Conservation (phyloP, 2,797 vertebrate genomes). For the Somateria mollissima region DNA sequence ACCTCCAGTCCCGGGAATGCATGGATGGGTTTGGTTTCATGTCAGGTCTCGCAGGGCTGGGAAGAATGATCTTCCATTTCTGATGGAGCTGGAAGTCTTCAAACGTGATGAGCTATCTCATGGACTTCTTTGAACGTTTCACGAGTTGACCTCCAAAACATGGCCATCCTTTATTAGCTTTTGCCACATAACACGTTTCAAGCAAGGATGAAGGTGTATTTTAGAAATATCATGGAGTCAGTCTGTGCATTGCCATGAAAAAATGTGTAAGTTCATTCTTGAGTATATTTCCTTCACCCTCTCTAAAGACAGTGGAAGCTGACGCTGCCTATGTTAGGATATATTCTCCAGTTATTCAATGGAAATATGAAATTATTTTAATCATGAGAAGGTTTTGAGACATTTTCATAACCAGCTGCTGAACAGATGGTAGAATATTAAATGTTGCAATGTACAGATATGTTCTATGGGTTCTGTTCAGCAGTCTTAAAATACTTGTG, state of each 20-base stretch:
- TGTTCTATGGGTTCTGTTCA: neutral
- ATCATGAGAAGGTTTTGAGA: neutral
- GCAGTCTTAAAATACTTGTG: neutral
- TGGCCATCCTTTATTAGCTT: neutral
- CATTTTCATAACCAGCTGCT: neutral
- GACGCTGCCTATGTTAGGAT: conserved; percentile 3
- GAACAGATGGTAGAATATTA: conserved; percentile 9
- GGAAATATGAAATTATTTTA: conserved; percentile 30
- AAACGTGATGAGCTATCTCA: neutral
- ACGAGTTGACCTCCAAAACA: neutral
- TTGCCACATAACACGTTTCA: neutral
- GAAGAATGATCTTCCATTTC: neutral
- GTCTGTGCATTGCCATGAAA: neutral
- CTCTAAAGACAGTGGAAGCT: neutral
- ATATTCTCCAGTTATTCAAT: neutral
- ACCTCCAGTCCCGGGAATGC: neutral
- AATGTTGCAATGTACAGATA: neutral
- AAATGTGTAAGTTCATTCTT: neutral
- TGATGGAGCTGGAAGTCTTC: neutral
- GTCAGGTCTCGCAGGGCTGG: neutral
- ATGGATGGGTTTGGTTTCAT: neutral
- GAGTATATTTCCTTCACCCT: neutral
- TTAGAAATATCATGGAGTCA: neutral
- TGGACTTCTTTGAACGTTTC: neutral
- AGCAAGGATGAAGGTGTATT: neutral